Evolutionary conservation across 2,797 vertebrate genomes (phyloP).

Genomic region (Sus cebifrons): DNA sequence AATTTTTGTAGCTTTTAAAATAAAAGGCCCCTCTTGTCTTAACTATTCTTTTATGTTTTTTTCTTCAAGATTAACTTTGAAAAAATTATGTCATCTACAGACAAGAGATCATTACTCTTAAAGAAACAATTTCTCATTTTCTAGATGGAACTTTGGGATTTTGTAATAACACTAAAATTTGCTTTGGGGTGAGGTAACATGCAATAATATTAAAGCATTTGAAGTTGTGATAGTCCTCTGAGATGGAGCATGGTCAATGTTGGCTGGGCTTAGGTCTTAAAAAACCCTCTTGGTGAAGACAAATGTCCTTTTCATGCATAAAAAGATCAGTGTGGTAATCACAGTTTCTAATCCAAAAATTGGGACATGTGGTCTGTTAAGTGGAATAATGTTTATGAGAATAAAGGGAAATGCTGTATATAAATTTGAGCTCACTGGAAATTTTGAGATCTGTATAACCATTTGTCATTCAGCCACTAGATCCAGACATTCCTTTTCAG

Average conservation of each 20-base stretch:
- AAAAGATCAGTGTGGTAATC: neutral
- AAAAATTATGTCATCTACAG: conserved; percentile 61
- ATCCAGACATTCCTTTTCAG: neutral
- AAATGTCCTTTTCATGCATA: neutral
- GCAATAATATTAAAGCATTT: neutral
- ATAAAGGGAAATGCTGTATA: neutral
- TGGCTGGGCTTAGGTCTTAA: neutral
- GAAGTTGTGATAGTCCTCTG: neutral
- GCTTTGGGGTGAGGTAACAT: neutral
- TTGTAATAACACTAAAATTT: neutral
- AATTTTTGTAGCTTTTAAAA: conserved; percentile 16
- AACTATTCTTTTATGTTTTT: conserved; percentile 39
- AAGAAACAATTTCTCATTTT: conserved; percentile 20
- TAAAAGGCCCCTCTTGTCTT: neutral
- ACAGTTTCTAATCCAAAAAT: conserved; percentile 25
- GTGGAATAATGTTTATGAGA: neutral
- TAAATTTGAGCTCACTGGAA: neutral
- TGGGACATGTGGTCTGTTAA: neutral
- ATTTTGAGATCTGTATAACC: neutral
- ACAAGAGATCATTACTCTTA: neutral
- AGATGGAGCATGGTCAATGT: neutral
- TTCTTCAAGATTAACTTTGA: neutral
- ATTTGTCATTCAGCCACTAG: neutral
- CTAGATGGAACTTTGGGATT: neutral
- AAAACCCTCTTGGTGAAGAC: neutral